A percentile compares a stretch with the other conserved stretches of the same genome.
Evolutionary conservation across 1,140 invertebrate species (phyloP).

Genomic region (Hydropsyche tenuis): DNA sequence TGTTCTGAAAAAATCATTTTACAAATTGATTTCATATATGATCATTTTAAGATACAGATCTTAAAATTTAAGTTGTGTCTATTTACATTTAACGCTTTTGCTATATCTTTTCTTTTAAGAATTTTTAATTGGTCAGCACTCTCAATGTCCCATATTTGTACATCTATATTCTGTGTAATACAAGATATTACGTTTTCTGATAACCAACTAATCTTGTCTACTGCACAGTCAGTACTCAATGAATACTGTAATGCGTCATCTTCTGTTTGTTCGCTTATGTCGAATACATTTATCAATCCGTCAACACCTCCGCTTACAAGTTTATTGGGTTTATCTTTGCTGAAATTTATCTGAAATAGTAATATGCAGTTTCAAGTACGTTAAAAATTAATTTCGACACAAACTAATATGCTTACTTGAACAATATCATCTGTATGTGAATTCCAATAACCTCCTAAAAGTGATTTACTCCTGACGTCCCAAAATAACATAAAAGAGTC

Average conservation of each 20-base stretch:
- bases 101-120: conserved; percentile 66
- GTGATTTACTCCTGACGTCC: conserved; percentile 72
- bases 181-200: conserved; percentile 66
- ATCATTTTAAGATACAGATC: background rate
- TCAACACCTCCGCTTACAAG: conserved; percentile 81
- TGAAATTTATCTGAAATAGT: conserved; percentile 73
- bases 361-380: conserved; percentile 17
- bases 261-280: conserved; percentile 76
- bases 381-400: conserved; percentile 7
- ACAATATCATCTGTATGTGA: conserved; percentile 87
- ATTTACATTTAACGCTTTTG: conserved; percentile 51
- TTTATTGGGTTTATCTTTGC: conserved; percentile 71
- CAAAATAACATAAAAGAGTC: conserved; percentile 84
- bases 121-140: conserved; percentile 65
- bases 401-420: conserved; percentile 62
- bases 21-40: background rate
- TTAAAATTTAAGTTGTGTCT: background rate
- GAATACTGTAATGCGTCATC: conserved; percentile 81
- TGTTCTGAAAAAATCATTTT: conserved; percentile 54
- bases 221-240: conserved; percentile 83
- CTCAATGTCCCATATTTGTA: conserved; percentile 75
- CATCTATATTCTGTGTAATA: conserved; percentile 72
- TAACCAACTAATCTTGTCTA: conserved; percentile 70
- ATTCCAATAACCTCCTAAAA: conserved; percentile 86
- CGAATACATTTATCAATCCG: conserved; percentile 86